Evolutionary conservation across 35 echinoderm and acorn worm species (phyloP), one percentile per base, ranked within the genome.

Genomic region (Eucidaris tribuloides): DNA sequence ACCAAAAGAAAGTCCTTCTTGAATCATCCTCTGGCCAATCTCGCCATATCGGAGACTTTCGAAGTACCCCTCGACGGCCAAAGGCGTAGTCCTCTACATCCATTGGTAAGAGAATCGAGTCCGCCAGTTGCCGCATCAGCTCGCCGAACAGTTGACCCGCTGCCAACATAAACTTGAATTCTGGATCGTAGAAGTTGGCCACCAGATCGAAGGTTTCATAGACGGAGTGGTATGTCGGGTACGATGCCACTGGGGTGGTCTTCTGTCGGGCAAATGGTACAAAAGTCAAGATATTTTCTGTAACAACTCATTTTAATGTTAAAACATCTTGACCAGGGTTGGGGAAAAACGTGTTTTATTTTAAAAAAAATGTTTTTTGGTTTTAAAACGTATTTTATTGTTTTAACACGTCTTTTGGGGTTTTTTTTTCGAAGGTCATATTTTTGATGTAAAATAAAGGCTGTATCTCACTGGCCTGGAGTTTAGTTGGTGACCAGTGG

Each of bases 191-290:
- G 70, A 30, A 85, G 1, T 49, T 81, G 6, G 88, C 76, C 3
- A 97, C 94, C 22, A 97, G 82, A 15, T 88, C 34, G 63, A 88
- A 97, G 0, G 94, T 97, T 62, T 97, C 94, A 43, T 97, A 97
- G 7, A 97, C 89, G 0, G 94, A 91, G 54, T 97, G 94, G 77
- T 97, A 97, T 60, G 78, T 84, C 7, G 94, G 94, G 43, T 97
- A 97, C 0, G 81, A 76, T 2, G 92, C 80, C n/a, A 94, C 79
- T 19, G 82, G 81, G 2, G 71, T 81, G 1, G 1, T 77, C 38
- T 49, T 82, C 86, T 89, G n/a, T n/a, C n/a, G n/a, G n/a, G n/a
- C n/a, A n/a, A n/a, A n/a, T n/a, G n/a, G n/a, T n/a, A n/a, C n/a
- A n/a, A n/a, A n/a, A n/a, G n/a, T n/a, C n/a, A n/a, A n/a, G n/a